phyloP scores from a whole-genome alignment of 2,797 vertebrate genomes.

The Onychomys torridus region DNA sequence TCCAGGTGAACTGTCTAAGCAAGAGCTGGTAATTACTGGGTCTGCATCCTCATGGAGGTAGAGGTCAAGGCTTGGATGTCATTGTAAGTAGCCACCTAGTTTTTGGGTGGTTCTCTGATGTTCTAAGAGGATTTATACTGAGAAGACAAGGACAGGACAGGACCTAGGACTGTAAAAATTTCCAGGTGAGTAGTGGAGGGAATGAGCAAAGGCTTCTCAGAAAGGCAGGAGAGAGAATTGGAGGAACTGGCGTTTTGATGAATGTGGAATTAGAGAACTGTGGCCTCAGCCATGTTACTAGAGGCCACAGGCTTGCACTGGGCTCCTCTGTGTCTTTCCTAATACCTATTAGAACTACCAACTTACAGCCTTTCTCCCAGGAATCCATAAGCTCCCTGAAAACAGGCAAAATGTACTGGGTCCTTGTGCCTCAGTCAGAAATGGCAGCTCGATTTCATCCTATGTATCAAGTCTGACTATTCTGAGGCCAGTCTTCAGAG shows the following conservation, averaged over 20 bases:
- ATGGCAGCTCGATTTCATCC: neutral
- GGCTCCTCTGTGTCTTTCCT: neutral
- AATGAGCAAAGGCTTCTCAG: neutral
- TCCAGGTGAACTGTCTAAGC: neutral
- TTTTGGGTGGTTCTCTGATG: neutral
- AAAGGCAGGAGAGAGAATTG: neutral
- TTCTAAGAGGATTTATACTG: neutral
- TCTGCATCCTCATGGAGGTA: neutral
- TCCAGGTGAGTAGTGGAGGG: neutral
- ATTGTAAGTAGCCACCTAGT: neutral
- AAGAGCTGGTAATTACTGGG: neutral
- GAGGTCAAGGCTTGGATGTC: neutral
- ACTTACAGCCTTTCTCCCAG: fast-evolving
- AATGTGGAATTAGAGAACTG: neutral
- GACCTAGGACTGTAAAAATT: neutral
- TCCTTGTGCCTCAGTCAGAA: neutral
- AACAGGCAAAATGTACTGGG: neutral
- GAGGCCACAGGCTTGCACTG: neutral
- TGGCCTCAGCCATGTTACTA: too few species aligned
- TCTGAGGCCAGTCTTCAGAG: neutral
- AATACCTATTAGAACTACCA: neutral
- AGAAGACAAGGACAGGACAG: neutral
- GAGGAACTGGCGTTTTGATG: neutral
- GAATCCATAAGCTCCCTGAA: neutral
- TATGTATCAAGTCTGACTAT: neutral